phyloP scores from a whole-genome alignment of 2,113 vertebrate species.

The Turnix velox region DNA sequence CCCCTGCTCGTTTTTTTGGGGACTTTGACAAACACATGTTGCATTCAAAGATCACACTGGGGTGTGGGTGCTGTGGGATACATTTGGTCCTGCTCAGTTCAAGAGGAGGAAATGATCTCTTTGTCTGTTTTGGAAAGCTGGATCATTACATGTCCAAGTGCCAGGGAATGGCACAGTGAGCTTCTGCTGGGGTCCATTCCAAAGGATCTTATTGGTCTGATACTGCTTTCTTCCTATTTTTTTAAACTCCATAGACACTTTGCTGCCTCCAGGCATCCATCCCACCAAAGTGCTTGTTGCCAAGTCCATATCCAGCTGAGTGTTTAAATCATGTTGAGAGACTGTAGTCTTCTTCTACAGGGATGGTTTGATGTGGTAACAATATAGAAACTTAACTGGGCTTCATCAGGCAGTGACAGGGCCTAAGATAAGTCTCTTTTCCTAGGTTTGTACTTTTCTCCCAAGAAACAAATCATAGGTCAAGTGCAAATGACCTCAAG shows the following conservation, averaged over 20 bases:
- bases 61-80: not conserved
- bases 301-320: not conserved
- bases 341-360: rapidly evolving
- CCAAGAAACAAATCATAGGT: too few species aligned
- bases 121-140: not conserved
- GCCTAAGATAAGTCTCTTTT: too few species aligned
- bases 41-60: rapidly evolving
- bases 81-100: rapidly evolving
- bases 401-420: not conserved
- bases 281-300: not conserved
- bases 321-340: rapidly evolving
- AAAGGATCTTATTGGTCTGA: rapidly evolving
- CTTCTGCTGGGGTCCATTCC: not conserved
- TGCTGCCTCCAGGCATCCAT: not conserved
- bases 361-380: not conserved
- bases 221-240: not conserved
- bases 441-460: too few species aligned
- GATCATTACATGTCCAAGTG: not conserved
- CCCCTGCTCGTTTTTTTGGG: not conserved
- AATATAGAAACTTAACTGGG: not conserved
- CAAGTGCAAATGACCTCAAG: too few species aligned
- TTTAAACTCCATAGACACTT: too few species aligned
- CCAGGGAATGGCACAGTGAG: not conserved
- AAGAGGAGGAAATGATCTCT: not conserved
- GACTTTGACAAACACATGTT: not conserved